Base-by-base conservation (phyloP, 37 sponge, comb jelly and placozoan genomes). In the Beroe ovata region DNA sequence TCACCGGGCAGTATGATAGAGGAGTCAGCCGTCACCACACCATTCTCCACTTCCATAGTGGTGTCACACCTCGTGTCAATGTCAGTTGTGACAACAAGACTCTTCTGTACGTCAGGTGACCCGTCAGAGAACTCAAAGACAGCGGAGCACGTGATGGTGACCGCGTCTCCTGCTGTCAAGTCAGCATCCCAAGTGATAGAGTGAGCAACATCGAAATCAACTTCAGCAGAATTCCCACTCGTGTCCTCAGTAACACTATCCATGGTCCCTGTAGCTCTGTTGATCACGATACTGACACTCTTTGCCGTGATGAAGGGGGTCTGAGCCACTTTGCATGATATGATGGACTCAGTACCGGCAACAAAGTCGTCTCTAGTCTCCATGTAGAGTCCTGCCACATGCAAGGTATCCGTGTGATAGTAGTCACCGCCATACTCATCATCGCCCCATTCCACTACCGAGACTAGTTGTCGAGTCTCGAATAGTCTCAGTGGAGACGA, bases 61-160 rank as follows among this genome's bases (percentile, higher is more conserved):
- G 54, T 40, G 84, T 77, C n/a, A 42, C 84, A 66, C 36, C 34
- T 66, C 30, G 33, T 66, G 69, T 66, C 69, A 11, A 66, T 66
- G 8, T 25, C 36, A 1, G 36, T 37, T 25, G 30, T 37, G 69
- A 66, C 34, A 18, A 14, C 30, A 0, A 6, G 29, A 3, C 1
- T 18, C 16, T 66, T 66, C 6, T 19, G 11, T 4, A 66, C 36
- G 16, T 66, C 69, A 2, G 69, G 35, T 8, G 69, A 26, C 69
- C 69, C 69, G 34, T 66, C 69, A 11, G 25, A 29, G 36, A 66
- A 66, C 16, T 25, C 25, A 30, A 66, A 66, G 30, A 29, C 69
- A 1, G 34, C 69, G 36, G 69, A 29, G 16, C 69, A 66, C 8
- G 69, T 66, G 69, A 66, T 66, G 1, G 69, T 66, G 30, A 66